Evolutionary conservation across 2,888 invertebrate genomes (phyloP).

Genomic region (Orthosia gothica): DNA sequence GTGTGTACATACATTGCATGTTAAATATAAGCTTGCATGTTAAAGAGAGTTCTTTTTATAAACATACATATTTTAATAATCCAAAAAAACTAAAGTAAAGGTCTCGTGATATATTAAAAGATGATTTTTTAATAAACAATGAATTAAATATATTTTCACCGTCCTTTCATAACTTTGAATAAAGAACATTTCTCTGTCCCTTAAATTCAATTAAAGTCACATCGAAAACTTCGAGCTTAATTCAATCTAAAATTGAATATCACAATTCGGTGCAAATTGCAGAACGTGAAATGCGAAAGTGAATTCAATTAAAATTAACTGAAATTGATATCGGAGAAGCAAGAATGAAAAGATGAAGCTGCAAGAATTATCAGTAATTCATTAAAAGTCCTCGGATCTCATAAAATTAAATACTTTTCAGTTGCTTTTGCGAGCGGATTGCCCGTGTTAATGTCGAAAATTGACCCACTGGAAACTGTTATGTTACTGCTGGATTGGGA

Average conservation of each 20-base stretch:
- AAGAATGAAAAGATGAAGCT: too few species aligned
- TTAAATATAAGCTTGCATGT: too few species aligned
- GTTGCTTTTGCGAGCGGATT: neutral
- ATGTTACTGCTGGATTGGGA: too few species aligned
- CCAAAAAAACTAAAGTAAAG: too few species aligned
- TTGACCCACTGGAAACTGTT: neutral
- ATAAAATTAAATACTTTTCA: slow-evolving; percentile 9
- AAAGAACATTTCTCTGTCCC: neutral
- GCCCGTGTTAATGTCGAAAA: neutral
- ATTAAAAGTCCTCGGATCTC: neutral
- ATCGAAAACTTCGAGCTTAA: neutral
- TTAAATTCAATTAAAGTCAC: slow-evolving; percentile 6
- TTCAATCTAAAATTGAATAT: slow-evolving; percentile 8
- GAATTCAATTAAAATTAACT: slow-evolving; percentile 36
- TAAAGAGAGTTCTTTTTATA: too few species aligned
- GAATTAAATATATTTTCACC: neutral
- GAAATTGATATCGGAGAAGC: slow-evolving; percentile 19
- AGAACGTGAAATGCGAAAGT: slow-evolving; percentile 21
- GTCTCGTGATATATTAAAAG: too few species aligned
- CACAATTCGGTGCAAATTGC: slow-evolving; percentile 17
- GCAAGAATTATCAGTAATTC: slow-evolving; percentile 24
- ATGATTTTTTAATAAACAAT: neutral
- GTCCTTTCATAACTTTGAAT: neutral
- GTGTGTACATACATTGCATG: too few species aligned
- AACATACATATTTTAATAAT: too few species aligned